Evolutionary conservation across 1,140 invertebrate species (phyloP).

Genomic region (Magallana angulata): DNA sequence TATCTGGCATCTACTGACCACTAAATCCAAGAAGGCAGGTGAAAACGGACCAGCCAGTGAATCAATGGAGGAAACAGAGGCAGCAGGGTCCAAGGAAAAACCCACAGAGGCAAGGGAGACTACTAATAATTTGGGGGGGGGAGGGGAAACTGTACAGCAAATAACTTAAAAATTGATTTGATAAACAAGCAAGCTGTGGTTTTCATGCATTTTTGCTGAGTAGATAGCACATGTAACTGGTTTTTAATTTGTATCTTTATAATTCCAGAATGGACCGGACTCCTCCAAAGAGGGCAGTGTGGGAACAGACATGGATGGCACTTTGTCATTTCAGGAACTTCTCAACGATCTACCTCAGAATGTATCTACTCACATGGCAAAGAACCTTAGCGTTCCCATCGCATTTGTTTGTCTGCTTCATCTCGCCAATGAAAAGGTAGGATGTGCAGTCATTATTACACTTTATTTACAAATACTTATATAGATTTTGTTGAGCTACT

Average conservation of each 20-base stretch:
- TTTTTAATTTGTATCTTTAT: neutral
- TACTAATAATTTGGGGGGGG: neutral
- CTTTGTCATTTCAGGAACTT: constrained; percentile 81
- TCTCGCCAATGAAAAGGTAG: constrained; percentile 88
- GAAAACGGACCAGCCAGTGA: neutral
- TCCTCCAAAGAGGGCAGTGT: constrained; percentile 25
- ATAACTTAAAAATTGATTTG: neutral
- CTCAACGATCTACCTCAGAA: constrained; percentile 83
- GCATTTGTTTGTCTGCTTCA: constrained; percentile 89
- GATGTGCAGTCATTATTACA: neutral
- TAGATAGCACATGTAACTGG: too few species aligned
- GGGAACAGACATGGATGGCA: constrained; percentile 56
- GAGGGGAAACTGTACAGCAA: neutral
- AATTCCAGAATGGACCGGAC: constrained; percentile 6
- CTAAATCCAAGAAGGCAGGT: neutral
- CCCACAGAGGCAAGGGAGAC: neutral
- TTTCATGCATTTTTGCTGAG: too few species aligned
- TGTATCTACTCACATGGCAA: constrained; percentile 83
- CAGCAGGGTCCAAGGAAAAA: neutral
- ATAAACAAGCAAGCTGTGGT: too few species aligned
- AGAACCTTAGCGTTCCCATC: constrained; percentile 87
- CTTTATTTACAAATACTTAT: neutral
- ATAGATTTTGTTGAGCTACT: neutral
- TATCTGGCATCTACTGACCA: constrained; percentile 84
- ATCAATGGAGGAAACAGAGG: neutral